Evolutionary conservation across 2,888 invertebrate species (phyloP).

Genomic region (Leistus spinibarbis): DNA sequence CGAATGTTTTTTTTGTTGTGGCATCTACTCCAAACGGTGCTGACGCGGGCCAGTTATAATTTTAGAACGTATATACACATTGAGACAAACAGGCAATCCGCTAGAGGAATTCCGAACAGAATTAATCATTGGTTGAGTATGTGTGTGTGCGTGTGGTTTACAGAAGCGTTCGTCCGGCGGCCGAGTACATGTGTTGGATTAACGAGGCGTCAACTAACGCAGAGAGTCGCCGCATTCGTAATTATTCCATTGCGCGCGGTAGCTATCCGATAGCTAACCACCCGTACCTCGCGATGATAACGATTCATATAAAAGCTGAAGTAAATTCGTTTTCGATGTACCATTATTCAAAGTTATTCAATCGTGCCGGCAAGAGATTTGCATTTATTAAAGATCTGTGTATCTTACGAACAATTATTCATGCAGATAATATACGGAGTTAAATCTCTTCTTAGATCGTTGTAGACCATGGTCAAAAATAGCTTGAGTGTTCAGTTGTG

Average conservation of each 20-base stretch:
- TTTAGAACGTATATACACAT: neutral
- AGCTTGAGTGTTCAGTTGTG: too few species aligned
- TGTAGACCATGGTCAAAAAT: too few species aligned
- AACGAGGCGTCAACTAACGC: constrained; percentile 9
- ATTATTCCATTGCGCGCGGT: neutral
- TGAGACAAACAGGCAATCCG: neutral
- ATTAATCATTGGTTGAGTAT: neutral
- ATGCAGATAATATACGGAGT: too few species aligned
- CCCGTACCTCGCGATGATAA: neutral
- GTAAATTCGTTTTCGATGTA: neutral
- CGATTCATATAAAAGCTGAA: neutral
- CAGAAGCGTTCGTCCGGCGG: neutral
- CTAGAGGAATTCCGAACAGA: neutral
- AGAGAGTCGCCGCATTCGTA: neutral
- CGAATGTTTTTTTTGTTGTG: neutral
- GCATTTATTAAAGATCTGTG: too few species aligned
- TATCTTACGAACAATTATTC: too few species aligned
- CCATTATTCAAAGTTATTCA: neutral
- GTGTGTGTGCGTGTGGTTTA: neutral
- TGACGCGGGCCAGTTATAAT: neutral
- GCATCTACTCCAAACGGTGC: neutral
- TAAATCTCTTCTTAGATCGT: too few species aligned
- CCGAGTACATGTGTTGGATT: neutral
- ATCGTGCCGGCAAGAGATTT: too few species aligned
- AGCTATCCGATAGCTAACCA: neutral